Conservation (phyloP, 2,113 vertebrate species). For the Hystrix cristata region DNA sequence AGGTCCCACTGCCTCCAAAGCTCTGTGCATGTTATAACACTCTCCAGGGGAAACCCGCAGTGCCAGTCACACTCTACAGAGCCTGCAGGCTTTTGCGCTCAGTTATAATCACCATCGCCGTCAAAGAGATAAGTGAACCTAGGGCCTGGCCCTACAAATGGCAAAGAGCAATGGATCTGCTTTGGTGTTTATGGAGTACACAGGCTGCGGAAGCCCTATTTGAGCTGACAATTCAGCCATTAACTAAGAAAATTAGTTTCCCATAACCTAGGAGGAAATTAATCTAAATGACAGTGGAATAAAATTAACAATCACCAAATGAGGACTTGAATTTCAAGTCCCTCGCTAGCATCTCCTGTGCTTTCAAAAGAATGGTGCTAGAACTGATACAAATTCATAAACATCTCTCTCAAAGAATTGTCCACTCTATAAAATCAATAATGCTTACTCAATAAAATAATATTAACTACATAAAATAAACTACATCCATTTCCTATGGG, state of each 20-base stretch:
- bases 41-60: not conserved
- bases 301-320: slow-evolving; percentile 72
- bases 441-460: slow-evolving; percentile 76
- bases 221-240: slow-evolving; percentile 23
- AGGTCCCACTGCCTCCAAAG: not conserved
- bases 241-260: slow-evolving; percentile 44
- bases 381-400: slow-evolving; percentile 66
- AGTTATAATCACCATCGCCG: not conserved
- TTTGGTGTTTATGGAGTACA: not conserved
- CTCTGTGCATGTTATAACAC: not conserved
- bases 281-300: slow-evolving; percentile 65
- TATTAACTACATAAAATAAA: slow-evolving; percentile 75
- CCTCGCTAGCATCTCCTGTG: not conserved
- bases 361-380: slow-evolving; percentile 47
- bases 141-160: not conserved
- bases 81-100: not conserved
- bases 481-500: slow-evolving; percentile 52
- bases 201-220: not conserved
- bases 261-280: slow-evolving; percentile 55
- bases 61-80: not conserved
- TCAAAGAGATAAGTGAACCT: not conserved
- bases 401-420: slow-evolving; percentile 45
- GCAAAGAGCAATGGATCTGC: not conserved
- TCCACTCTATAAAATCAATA: slow-evolving; percentile 74
- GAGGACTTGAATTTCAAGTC: slow-evolving; percentile 57